Conservation (phyloP, 2,888 invertebrate genomes). For the Drosophila leonis region DNA sequence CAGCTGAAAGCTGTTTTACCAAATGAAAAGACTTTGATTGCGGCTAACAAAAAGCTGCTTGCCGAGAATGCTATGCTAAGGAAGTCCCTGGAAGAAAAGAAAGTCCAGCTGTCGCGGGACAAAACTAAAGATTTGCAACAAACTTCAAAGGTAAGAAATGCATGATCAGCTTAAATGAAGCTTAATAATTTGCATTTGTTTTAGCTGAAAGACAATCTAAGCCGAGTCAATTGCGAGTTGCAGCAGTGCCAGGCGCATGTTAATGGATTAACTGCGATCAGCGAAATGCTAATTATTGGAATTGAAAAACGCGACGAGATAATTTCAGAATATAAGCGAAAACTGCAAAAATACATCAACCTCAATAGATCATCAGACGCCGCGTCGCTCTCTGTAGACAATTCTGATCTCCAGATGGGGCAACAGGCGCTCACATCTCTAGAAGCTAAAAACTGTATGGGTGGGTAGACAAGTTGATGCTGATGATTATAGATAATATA, state of each 20-base stretch:
- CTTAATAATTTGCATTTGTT: background rate
- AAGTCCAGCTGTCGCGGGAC: background rate
- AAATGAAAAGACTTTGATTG: background rate
- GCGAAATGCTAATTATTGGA: constrained; percentile 28
- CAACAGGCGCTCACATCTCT: background rate
- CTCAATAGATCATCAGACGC: background rate
- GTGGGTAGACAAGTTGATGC: background rate
- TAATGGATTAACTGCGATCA: constrained; percentile 6
- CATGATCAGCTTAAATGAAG: no score
- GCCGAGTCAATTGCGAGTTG: background rate
- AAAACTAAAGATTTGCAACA: background rate
- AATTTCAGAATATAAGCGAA: constrained; percentile 15
- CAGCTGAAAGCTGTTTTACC: background rate
- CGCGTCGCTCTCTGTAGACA: background rate
- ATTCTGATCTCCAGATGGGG: no score
- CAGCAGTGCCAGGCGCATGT: background rate
- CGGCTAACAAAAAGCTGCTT: background rate
- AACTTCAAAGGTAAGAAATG: background rate
- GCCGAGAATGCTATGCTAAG: background rate
- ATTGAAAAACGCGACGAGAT: constrained; percentile 23
- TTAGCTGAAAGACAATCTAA: constrained; percentile 11
- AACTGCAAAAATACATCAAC: background rate
- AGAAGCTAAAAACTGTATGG: constrained; percentile 13
- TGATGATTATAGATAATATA: no score
- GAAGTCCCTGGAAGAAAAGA: background rate